These are phyloP conservation scores for Euglossa dilemma DNA, from an alignment of 1,140 invertebrate genomes.

Conservation along the genomic window DNA sequence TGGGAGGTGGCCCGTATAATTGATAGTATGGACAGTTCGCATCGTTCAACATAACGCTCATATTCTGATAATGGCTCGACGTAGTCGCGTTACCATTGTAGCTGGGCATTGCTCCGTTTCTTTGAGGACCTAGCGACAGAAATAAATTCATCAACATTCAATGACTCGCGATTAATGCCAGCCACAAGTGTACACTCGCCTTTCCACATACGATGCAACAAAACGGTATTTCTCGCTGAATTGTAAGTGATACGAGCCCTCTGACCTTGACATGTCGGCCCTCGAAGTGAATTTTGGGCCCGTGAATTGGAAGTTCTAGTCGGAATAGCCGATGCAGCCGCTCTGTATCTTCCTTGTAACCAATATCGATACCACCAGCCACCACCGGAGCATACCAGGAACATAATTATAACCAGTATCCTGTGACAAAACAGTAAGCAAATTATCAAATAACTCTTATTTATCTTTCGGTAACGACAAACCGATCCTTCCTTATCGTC, in stretches of 20 bases:
- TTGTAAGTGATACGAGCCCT: slow-evolving; percentile 81
- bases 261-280: slow-evolving; percentile 75
- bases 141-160: neutral
- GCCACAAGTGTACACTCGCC: slow-evolving; percentile 60
- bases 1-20: slow-evolving; percentile 82
- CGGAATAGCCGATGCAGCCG: slow-evolving; percentile 74
- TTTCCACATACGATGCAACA: slow-evolving; percentile 82
- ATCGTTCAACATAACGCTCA: slow-evolving; percentile 77
- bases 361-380: slow-evolving; percentile 84
- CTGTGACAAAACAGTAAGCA: slow-evolving; percentile 62
- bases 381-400: slow-evolving; percentile 82
- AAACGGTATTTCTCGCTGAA: slow-evolving; percentile 80
- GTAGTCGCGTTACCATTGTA: slow-evolving; percentile 62
- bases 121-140: slow-evolving; percentile 62
- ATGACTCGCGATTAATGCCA: neutral
- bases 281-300: slow-evolving; percentile 72
- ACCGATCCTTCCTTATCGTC: too few species aligned
- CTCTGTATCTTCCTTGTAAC: slow-evolving; percentile 80
- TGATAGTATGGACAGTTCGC: slow-evolving; percentile 80
- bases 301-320: slow-evolving; percentile 73
- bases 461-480: neutral
- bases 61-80: slow-evolving; percentile 78
- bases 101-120: slow-evolving; percentile 53
- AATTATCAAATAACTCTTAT: neutral
- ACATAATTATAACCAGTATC: slow-evolving; percentile 83